A percentile compares a stretch with the other conserved stretches of the same genome.
Evolutionary conservation across 2,888 invertebrate species (phyloP).

Genomic region (Junonia oenone): DNA sequence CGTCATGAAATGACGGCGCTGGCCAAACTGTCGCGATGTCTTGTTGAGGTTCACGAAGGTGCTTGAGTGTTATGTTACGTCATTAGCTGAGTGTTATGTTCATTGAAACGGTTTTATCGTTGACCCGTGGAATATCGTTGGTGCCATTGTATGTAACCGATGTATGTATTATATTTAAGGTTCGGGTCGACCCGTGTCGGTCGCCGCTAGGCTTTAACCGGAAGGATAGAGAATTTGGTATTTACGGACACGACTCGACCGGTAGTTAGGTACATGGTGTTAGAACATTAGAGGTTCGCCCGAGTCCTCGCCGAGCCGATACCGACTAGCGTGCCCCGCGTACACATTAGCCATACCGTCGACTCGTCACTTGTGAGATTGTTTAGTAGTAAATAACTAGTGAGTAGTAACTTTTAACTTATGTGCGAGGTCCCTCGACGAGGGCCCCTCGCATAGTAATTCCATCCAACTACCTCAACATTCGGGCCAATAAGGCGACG

Average conservation of each 20-base stretch:
- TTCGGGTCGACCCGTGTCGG: slow-evolving; percentile 35
- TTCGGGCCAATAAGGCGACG: slow-evolving; percentile 75
- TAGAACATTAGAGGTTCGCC: slow-evolving; percentile 6
- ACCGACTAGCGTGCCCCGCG: slow-evolving; percentile 34
- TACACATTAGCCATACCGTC: slow-evolving; percentile 45
- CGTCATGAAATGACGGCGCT: slow-evolving; percentile 61
- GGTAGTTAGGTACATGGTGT: neutral
- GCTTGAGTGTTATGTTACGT: slow-evolving; percentile 75
- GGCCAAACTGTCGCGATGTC: slow-evolving; percentile 53
- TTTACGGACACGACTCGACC: neutral
- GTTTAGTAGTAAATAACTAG: slow-evolving; percentile 61
- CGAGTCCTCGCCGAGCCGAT: slow-evolving; percentile 2
- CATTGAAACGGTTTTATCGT: slow-evolving; percentile 65
- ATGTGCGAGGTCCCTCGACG: slow-evolving; percentile 65
- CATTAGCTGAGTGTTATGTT: slow-evolving; percentile 65
- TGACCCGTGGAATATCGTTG: slow-evolving; percentile 76
- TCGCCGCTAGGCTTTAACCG: slow-evolving; percentile 12
- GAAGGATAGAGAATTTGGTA: neutral
- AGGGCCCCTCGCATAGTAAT: slow-evolving; percentile 75
- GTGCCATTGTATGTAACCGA: slow-evolving; percentile 70
- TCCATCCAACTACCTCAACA: slow-evolving; percentile 81
- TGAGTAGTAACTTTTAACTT: slow-evolving; percentile 69
- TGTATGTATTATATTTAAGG: slow-evolving; percentile 58
- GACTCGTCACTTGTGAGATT: slow-evolving; percentile 54
- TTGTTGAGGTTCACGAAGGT: slow-evolving; percentile 66